Base-by-base conservation (phyloP, 2,888 invertebrate genomes). In the Caprella mutica region DNA sequence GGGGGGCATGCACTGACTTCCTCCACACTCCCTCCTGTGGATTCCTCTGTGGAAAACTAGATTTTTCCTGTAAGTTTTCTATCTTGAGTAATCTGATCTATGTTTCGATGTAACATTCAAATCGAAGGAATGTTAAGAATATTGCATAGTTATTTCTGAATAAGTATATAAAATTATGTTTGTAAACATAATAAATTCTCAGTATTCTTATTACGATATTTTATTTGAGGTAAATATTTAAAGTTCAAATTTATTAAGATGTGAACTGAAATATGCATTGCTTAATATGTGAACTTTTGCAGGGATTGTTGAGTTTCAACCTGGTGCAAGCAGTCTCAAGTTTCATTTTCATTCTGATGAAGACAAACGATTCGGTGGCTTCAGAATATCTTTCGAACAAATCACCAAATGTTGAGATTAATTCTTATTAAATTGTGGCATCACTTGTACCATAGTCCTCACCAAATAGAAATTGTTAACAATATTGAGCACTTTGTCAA, bases 311-410 rank as follows among this genome's bases (percentile, higher is more conserved):
- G 61, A 66, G 52, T 70, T 67, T 59, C 70, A 70, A 64, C 70
- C 70, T 0, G 68, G 68, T 5, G 70, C 70, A 6, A 67, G 68
- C 1, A 68, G 69, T 48, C 63, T 70, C 23, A 68, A 66, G 61
- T 70, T 70, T 55, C 70, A 70, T 52, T 70, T 70, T 57, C 70
- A 70, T 58, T 69, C 70, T 6, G 70, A 70, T 56, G 69, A 70
- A 19, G 46, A 55, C 9, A 6, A 6, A 19, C 19, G 40, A 14
- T 38, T 19, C 29, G 33, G 33, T 26, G 70, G 70, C 52, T 70
- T 70, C 65, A 62, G 68, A 48, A 69, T 70, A 52, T 66, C 65
- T 21, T 70, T 70, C 63, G 68, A 69, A 55, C 70, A 70, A 65
- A 61, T 68, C 9, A 67, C 66, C 24, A 56, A 66, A 33, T 69